Percentiles rank a stretch among this genome's conserved stretches.
Conservation (phyloP, 2,113 vertebrate species). For the Atherinomorus stipes region DNA sequence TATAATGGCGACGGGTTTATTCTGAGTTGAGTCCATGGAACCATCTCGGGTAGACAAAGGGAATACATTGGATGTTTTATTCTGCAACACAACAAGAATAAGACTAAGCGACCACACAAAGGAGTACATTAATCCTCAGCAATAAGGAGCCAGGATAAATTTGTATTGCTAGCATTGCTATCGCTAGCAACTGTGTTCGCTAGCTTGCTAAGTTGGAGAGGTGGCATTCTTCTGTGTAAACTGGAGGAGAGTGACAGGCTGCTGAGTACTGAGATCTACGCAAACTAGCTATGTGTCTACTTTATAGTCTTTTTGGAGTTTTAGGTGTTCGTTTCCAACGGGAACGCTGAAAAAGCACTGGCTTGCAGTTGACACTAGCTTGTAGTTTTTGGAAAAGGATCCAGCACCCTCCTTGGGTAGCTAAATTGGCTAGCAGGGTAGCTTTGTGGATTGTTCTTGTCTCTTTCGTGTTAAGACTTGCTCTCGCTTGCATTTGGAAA, state of each 20-base stretch:
- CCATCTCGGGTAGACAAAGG: conserved; percentile 56
- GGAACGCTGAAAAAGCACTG: neutral
- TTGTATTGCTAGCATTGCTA: conserved; percentile 62
- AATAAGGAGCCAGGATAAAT: conserved; percentile 34
- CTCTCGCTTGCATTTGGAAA: conserved; percentile 36
- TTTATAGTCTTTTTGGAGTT: conserved; percentile 4
- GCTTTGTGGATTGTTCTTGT: conserved; percentile 54
- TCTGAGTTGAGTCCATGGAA: conserved; percentile 75
- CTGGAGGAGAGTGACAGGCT: conserved; percentile 43
- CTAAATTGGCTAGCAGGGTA: conserved; percentile 59
- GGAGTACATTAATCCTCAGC: conserved; percentile 14
- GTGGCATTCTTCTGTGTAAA: conserved; percentile 62
- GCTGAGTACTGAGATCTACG: neutral
- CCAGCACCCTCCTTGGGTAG: conserved; percentile 53
- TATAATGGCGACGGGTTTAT: conserved; percentile 84
- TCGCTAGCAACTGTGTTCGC: conserved; percentile 68
- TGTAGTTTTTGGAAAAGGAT: conserved; percentile 47
- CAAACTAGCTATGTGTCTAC: conserved; percentile 26
- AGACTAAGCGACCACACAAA: conserved; percentile 16
- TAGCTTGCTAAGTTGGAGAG: conserved; percentile 79
- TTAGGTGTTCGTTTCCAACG: neutral
- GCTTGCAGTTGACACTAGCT: conserved; percentile 25
- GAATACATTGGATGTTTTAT: conserved; percentile 17
- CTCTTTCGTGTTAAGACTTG: conserved; percentile 57
- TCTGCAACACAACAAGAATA: neutral